Evolutionary conservation across 2,797 vertebrate genomes (phyloP).

Genomic region (Hephaestus fuliginosus): DNA sequence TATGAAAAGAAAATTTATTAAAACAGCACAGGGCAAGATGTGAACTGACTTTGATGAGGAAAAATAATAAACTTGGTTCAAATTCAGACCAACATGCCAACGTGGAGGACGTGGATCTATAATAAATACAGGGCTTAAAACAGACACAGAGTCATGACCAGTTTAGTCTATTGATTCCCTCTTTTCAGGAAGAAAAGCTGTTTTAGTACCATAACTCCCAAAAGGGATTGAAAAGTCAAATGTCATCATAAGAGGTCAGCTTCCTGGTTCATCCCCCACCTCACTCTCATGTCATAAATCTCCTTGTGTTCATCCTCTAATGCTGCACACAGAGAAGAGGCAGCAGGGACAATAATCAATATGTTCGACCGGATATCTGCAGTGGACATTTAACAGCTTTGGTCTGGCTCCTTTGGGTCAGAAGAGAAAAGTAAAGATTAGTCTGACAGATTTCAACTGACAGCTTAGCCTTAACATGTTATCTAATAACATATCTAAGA

Average conservation of each 20-base stretch:
- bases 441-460: background rate
- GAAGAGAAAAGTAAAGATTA: conserved; percentile 4
- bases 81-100: background rate
- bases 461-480: background rate
- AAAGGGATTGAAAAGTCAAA: conserved; percentile 54
- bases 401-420: conserved; percentile 11
- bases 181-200: conserved; percentile 59
- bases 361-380: conserved; percentile 27
- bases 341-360: conserved; percentile 55
- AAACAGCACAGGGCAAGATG: background rate
- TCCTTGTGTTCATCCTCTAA: conserved; percentile 29
- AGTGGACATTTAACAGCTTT: conserved; percentile 30
- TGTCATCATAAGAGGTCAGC: conserved; percentile 54
- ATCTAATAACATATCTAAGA: conserved; percentile 5
- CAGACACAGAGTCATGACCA: background rate
- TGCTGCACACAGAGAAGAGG: conserved; percentile 23
- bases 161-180: conserved; percentile 60
- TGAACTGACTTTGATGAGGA: conserved; percentile 7
- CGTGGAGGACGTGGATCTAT: background rate
- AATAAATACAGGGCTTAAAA: background rate
- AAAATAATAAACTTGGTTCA: background rate
- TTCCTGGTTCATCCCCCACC: conserved; percentile 46
- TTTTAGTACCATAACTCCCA: conserved; percentile 44
- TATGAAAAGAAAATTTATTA: conserved; percentile 4
- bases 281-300: conserved; percentile 46